Conservation (phyloP, 2,113 vertebrate species). For the Chamaetylas fuelleborni region DNA sequence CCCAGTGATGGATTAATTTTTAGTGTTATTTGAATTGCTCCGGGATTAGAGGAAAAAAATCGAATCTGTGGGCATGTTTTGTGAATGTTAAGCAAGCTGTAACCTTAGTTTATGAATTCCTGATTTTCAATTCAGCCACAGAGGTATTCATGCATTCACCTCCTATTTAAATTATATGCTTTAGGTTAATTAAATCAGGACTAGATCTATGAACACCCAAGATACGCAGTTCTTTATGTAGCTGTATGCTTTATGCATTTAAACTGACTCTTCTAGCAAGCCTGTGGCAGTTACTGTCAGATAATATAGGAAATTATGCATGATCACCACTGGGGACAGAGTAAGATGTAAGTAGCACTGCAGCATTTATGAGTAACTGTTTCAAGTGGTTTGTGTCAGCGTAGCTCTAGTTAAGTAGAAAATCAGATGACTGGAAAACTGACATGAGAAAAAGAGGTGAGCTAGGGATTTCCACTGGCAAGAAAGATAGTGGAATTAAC, state of each 20-base stretch:
- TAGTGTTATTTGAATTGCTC: neutral
- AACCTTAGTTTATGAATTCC: neutral
- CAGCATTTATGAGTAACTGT: neutral
- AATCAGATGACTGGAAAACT: neutral
- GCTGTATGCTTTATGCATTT: neutral
- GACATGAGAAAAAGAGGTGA: neutral
- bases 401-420: neutral
- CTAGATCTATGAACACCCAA: neutral
- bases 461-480: neutral
- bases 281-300: neutral
- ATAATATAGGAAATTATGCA: neutral
- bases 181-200: conserved; percentile 17
- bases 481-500: neutral
- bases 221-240: neutral
- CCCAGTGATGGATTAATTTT: neutral
- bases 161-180: neutral
- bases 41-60: neutral
- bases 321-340: neutral
- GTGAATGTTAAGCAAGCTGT: conserved; percentile 28
- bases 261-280: neutral
- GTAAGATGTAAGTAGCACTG: neutral
- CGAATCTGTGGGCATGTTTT: neutral
- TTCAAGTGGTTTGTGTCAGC: neutral
- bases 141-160: neutral
- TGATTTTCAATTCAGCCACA: neutral